Conservation (phyloP, 2,797 vertebrate species). For the Aviceda leuphotes region DNA sequence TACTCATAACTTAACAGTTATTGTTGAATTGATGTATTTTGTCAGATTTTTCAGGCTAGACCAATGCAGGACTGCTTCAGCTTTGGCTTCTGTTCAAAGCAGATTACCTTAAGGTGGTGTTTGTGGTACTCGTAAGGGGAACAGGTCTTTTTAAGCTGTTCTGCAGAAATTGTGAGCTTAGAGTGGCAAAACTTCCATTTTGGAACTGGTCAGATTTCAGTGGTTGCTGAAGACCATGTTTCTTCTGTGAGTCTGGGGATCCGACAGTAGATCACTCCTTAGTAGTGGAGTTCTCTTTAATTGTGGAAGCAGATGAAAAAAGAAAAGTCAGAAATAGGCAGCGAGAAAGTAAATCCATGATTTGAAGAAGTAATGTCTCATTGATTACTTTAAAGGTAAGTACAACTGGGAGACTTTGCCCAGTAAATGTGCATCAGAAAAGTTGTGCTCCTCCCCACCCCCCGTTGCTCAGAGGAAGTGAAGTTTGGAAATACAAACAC, state of each 20-base stretch:
- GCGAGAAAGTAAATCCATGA: not conserved
- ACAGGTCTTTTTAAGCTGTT: not conserved
- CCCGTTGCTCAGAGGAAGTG: not conserved
- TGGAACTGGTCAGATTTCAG: not conserved
- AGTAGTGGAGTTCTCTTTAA: not conserved
- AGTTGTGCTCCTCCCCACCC: not conserved
- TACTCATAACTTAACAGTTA: not conserved
- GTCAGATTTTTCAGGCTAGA: not conserved
- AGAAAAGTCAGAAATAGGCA: not conserved
- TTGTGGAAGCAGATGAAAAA: not conserved
- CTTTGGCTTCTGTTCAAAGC: not conserved
- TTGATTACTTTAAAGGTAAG: not conserved
- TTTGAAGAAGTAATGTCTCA: not conserved
- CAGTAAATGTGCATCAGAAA: not conserved
- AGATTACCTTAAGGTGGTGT: not conserved
- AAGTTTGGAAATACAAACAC: not conserved
- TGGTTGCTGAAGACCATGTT: not conserved
- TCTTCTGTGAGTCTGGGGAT: not conserved
- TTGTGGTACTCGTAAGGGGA: not conserved
- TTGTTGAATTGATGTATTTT: not conserved
- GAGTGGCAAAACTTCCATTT: not conserved
- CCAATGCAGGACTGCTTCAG: not conserved
- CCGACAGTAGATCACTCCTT: not conserved
- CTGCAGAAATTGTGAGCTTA: not conserved
- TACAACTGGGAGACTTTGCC: not conserved